These are phyloP conservation scores for Procavia capensis DNA, from an alignment of 2,113 vertebrate species.

Conservation along the genomic window DNA sequence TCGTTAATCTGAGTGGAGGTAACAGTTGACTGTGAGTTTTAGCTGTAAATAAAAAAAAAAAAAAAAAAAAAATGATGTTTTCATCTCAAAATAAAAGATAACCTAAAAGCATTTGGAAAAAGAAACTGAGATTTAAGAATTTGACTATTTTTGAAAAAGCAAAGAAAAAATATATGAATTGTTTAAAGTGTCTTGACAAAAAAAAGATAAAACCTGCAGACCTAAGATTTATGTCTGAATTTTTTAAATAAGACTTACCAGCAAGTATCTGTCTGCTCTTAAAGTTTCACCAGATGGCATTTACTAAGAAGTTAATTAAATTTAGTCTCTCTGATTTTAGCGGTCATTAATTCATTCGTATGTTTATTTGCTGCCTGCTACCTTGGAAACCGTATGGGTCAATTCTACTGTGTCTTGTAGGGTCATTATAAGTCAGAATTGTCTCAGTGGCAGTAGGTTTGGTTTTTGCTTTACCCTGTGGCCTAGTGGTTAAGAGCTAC, in stretches of 20 bases:
- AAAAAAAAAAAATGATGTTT: background rate
- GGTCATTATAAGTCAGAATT: too few species aligned
- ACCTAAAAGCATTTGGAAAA: background rate
- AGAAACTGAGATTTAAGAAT: background rate
- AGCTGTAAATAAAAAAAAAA: background rate
- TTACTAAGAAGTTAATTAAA: background rate
- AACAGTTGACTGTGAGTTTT: background rate
- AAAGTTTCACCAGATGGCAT: background rate
- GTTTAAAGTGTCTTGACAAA: background rate
- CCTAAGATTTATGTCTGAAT: background rate
- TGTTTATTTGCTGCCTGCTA: background rate
- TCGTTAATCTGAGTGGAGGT: background rate
- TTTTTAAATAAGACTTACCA: background rate
- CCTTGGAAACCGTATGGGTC: background rate
- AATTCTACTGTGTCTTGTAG: too few species aligned
- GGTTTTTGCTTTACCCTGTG: too few species aligned
- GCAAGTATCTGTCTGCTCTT: background rate
- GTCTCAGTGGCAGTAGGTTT: too few species aligned
- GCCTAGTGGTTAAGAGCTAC: too few species aligned
- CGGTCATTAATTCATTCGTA: background rate
- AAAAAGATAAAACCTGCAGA: background rate
- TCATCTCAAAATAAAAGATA: slow-evolving; percentile 17
- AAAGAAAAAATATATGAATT: background rate
- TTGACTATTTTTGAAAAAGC: slow-evolving; percentile 22
- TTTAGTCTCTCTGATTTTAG: background rate